Base-by-base conservation (phyloP, 2,113 vertebrate species). In the Callopanchax toddi region DNA sequence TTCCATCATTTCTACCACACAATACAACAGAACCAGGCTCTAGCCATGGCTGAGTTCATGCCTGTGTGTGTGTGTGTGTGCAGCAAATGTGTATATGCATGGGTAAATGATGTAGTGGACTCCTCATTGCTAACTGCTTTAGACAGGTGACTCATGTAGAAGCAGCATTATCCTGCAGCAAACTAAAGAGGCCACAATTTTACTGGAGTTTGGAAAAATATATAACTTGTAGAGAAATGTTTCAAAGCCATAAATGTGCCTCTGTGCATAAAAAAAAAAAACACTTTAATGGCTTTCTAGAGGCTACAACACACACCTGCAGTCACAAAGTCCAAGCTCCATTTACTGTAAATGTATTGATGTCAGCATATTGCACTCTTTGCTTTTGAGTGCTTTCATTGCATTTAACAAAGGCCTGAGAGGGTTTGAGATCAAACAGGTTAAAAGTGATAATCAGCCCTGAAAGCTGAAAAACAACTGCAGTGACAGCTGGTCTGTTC, bases 141-240 rank as follows among this genome's bases (percentile, higher is more conserved):
- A 10, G 87, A 86, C 76, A 84, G 74, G 69, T 72, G 68, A 78
- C 56, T 66, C 79, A 83, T 71, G 76, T 74, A 74, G 81, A 80
- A 77, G 54, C 23, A 77, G 60, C 57, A 6, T 57, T 40, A 57
- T 71, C 79, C 66, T 4, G 37, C 32, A 61, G 77, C 62, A 76
- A 60, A 69, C 26, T 60, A 34, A 60, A 36, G 29, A 57, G 48
- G 32, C 13, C 16, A 32, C 26, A 65, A 29, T 56, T 62, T 74
- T 26, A 20, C 45, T 63, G 46, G 68, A 60, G 71, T 74, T 79
- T 63, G 42, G 37, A 54, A 15, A 57, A 67, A 64, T 82, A 40
- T 42, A 71, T 67, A 67, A 79, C 8, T 66, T 34, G 10, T n/a
- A 63, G 34, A 59, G 50, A 23, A 60, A 62, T 56, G 22, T 34